Percentiles rank a stretch among this genome's conserved stretches.
phyloP scores from a whole-genome alignment of 2,113 vertebrate species.

The Megaptera novaeangliae region DNA sequence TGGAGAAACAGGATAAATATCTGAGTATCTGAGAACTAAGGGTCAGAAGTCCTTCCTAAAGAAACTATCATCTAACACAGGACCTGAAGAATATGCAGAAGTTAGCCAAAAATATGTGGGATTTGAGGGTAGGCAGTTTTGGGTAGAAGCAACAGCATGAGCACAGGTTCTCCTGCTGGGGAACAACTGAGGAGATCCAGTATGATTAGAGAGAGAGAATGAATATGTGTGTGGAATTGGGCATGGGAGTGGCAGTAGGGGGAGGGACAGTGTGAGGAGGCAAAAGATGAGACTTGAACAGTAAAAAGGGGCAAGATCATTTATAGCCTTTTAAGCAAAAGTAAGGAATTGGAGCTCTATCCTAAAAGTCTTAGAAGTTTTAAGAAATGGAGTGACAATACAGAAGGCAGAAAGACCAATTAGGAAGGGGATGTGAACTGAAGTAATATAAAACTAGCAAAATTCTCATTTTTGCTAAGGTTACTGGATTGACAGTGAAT shows the following conservation, averaged over 20 bases:
- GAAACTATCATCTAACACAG: background rate
- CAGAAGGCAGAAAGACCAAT: background rate
- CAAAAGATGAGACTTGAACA: background rate
- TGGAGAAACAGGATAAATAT: background rate
- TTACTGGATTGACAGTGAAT: background rate
- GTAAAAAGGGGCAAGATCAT: background rate
- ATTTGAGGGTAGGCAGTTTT: background rate
- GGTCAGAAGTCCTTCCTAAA: background rate
- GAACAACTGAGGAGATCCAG: background rate
- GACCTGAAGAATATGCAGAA: background rate
- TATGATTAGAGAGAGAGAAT: background rate
- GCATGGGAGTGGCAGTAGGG: background rate
- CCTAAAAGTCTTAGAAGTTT: background rate
- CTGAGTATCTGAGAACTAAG: background rate
- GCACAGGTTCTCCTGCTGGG: background rate
- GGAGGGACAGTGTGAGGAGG: background rate
- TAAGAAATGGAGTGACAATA: background rate
- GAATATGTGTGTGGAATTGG: background rate
- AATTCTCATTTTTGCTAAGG: background rate
- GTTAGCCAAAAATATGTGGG: background rate
- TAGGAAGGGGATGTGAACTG: background rate
- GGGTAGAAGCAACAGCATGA: background rate
- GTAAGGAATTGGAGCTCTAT: background rate
- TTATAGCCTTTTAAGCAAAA: background rate
- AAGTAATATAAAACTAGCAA: background rate